Evolutionary conservation across 2,888 invertebrate genomes (phyloP), one percentile per base, ranked within the genome.

Genomic region (Lasiommata megera): DNA sequence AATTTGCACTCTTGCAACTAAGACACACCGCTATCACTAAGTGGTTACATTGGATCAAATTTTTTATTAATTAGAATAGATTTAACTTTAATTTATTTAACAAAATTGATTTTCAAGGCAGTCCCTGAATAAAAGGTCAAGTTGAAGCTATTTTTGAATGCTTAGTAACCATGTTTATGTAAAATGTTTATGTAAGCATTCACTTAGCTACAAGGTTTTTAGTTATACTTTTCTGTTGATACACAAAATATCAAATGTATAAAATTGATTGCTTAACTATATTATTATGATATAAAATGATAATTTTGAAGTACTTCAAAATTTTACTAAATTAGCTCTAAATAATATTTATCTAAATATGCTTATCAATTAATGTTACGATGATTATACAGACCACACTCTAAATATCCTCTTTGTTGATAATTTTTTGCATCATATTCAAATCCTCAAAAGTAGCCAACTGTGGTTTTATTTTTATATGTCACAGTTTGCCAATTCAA

Each of bases 61-160:
- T n/a, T n/a, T n/a, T n/a, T n/a, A n/a, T n/a, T n/a, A n/a, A n/a
- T n/a, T n/a, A n/a, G n/a, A n/a, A n/a, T n/a, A n/a, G n/a, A n/a
- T n/a, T n/a, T n/a, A n/a, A n/a, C n/a, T n/a, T n/a, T 6, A 41
- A n/a, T 40, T 40, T 17, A 17, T 40, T 18, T 18, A 11, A 17
- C 17, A 23, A 41, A n/a, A n/a, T 18, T 41, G n/a, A n/a, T 41
- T 18, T 40, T 23, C 41, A 41, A 41, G 41, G 41, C n/a, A n/a
- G n/a, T 23, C 18, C 23, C n/a, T 41, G 40, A 18, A 18, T 11
- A 3, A 17, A 41, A 18, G 18, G 40, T 41, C 40, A 41, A 41
- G 40, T 17, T 6, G 1, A 16, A 1, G 17, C 38, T 40, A 40
- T 14, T 14, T 40, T 41, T 2, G 18, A 41, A 23, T 23, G 11